Evolutionary conservation across 2,797 vertebrate species (phyloP), one percentile per base, ranked within the genome.

Genomic region (Anniella stebbinsi): DNA sequence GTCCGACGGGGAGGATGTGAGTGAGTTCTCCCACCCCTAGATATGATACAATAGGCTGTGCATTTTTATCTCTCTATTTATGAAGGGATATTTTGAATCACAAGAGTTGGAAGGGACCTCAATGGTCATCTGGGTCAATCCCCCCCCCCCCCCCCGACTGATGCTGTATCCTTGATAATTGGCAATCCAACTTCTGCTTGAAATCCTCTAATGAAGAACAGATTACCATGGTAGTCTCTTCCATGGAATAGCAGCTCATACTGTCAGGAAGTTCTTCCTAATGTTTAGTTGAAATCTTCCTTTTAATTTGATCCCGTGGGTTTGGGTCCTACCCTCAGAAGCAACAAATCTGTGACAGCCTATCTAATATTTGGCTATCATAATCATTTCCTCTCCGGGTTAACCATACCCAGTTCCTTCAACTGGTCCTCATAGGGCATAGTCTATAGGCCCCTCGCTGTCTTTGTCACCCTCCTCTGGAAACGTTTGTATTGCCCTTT

Each of bases 11-110:
- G 48, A 80, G 15, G 51, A 54, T 30, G 48, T 80, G 33, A 78
- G 6, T 33, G 51, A 80, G 30, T 54, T 63, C n/a, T 13, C 21
- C 63, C 36, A 63, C 63, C 63, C 38, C 10, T 41, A 4, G 66
- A 45, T 69, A 84, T 69, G 67, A 69, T 33, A 28, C 4, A 51
- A 67, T 57, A 7, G 82, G 51, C 7, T 66, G 17, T 85, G 13
- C 88, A 48, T 73, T 45, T 28, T 70, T 84, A 6, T 0, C 0
- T 80, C n/a, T 77, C 38, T 77, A n/a, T 70, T 67, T 76, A 51
- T 88, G 67, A 91, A 84, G 69, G 72, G 45, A 13, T n/a, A 41
- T 69, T 70, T 57, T 63, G 28, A 77, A 76, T 77, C 36, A 30
- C 45, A 63, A n/a, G 85, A 76, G 15, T 76, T 63, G 36, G 36